phyloP scores from a whole-genome alignment of 1,140 invertebrate genomes.

The Sitobion miscanthi region DNA sequence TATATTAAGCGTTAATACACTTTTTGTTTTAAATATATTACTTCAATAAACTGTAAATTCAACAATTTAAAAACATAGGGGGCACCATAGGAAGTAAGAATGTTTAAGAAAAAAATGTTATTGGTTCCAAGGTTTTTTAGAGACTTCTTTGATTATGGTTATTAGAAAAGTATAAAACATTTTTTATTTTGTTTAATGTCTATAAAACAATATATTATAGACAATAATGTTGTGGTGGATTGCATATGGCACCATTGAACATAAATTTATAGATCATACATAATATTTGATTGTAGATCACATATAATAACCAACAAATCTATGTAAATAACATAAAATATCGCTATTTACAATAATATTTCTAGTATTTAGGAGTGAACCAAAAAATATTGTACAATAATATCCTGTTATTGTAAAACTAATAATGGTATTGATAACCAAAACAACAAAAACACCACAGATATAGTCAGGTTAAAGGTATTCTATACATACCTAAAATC shows the following conservation, averaged over 20 bases:
- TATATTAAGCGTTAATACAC: neutral
- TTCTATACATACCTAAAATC: neutral
- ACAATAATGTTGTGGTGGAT: neutral
- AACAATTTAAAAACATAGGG: neutral
- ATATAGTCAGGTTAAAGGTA: neutral
- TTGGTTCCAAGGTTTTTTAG: neutral
- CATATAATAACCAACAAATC: neutral
- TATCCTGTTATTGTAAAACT: neutral
- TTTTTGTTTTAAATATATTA: neutral
- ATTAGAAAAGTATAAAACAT: neutral
- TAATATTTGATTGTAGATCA: neutral
- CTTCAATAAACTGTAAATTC: neutral
- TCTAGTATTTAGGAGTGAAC: neutral
- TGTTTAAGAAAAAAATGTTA: neutral
- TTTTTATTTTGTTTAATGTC: neutral
- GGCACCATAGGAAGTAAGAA: neutral
- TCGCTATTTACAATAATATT: neutral
- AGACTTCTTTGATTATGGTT: neutral
- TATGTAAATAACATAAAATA: neutral
- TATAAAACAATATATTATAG: neutral
- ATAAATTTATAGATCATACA: neutral
- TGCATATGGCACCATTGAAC: neutral
- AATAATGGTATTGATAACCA: neutral
- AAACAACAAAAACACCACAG: neutral
- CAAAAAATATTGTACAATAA: neutral